A percentile compares a stretch with the other conserved stretches of the same genome.
These are phyloP conservation scores for Sarcoramphus papa DNA, from an alignment of 2,797 vertebrate genomes.

Conservation along the genomic window DNA sequence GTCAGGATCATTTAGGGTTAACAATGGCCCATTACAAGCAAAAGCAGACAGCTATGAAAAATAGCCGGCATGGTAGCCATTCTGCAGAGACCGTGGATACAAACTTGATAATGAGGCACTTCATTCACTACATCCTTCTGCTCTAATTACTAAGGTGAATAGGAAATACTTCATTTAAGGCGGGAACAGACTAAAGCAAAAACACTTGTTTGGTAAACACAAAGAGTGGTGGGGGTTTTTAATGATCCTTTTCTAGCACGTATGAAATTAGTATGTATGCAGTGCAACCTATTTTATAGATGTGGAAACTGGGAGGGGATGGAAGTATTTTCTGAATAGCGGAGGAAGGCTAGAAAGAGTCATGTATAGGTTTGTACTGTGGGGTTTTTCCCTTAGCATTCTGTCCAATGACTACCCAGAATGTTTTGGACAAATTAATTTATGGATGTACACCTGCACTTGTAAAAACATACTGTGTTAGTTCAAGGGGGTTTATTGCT, in stretches of 20 bases:
- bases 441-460: neutral
- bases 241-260: constrained; percentile 53
- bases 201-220: constrained; percentile 81
- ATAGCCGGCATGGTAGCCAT: constrained; percentile 69
- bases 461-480: neutral
- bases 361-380: neutral
- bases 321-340: neutral
- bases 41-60: constrained; percentile 77
- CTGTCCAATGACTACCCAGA: neutral
- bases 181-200: constrained; percentile 73
- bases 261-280: constrained; percentile 50
- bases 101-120: constrained; percentile 82
- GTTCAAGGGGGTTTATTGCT: neutral
- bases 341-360: neutral
- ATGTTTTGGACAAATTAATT: neutral
- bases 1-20: constrained; percentile 86
- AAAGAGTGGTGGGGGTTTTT: constrained; percentile 45
- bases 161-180: constrained; percentile 76
- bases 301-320: neutral
- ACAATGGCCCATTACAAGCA: constrained; percentile 78
- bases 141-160: constrained; percentile 99
- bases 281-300: constrained; percentile 15
- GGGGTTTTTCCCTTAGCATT: neutral
- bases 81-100: constrained; percentile 69
- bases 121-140: constrained; percentile 93